Base-by-base conservation (phyloP, 1,140 invertebrate genomes). In the Anastatus disparis region DNA sequence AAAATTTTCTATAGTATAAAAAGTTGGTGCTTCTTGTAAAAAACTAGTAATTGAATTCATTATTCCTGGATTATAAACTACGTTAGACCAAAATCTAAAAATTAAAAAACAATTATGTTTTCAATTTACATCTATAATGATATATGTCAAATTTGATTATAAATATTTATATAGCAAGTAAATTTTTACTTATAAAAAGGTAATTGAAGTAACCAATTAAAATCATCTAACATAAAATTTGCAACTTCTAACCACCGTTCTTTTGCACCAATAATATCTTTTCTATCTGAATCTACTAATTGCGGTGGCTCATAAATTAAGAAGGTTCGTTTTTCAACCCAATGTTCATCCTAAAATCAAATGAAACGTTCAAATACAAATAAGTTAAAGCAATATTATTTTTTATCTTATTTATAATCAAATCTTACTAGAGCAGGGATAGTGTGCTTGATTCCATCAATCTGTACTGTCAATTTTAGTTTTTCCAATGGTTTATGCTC, bases 81-180 rank as follows among this genome's bases (percentile, higher is more conserved):
- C 84, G 80, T 93, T 91, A 22, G 93, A 94, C 94, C 94, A 95
- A 85, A 94, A 95, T 78, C 91, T 93, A 77, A 72, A 87, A 87
- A 80, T 77, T 81, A 61, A 66, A 73, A 50, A 59, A 74, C 20
- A 42, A 62, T 17, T n/a, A n/a, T n/a, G n/a, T n/a, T n/a, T n/a
- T 24, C 42, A 66, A 63, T 56, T 8, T 22, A 66, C 7, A 38
- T 31, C 48, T 35, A 35, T 35, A 35, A 35, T 35, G 10, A 35
- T n/a, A n/a, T n/a, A n/a, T n/a, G n/a, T n/a, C n/a, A n/a, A n/a
- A n/a, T n/a, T n/a, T n/a, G n/a, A n/a, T n/a, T n/a, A 35, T 35
- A 35, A 35, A 35, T n/a, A n/a, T 4, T 35, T 35, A 35, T 35
- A 35, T 35, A 35, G 31, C 4, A 55, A 53, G 26, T 22, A 65